Evolutionary conservation across 2,797 vertebrate species (phyloP), one percentile per base, ranked within the genome.

Genomic region (Poeciliopsis presidionis): DNA sequence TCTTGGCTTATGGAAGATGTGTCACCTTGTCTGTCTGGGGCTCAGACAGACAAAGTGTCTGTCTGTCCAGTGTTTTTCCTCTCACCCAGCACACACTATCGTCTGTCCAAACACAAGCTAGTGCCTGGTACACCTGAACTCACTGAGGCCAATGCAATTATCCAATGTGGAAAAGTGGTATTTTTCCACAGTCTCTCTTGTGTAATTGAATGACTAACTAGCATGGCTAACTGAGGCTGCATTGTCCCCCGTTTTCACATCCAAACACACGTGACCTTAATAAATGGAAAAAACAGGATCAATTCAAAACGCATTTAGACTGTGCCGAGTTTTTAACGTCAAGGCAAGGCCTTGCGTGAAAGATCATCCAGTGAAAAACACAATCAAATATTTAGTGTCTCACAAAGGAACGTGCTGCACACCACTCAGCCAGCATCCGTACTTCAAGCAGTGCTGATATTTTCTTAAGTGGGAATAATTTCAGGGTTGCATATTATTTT

Each of bases 11-110:
- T 73, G 16, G 77, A 83, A 81, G 33, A 82, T 73, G 78, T 16
- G 18, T 87, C 76, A 79, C 25, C 43, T 46, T 2, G 47, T 76
- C 57, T 0, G 51, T 78, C 87, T 88, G 79, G 77, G 78, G 84
- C 76, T 81, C 57, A 20, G 71, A 74, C 45, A 61, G 79, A 91
- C 76, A 80, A 61, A 6, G 7, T 41, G 39, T 41, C 39, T 7
- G 39, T 86, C 83, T 81, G 77, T 82, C 86, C 84, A 43, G 59
- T 88, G 81, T 81, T 91, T 88, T 90, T 88, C 90, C 87, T 74
- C 74, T 86, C 74, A 33, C 73, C 55, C 75, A n/a, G 67, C 71
- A 84, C 77, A 76, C 75, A 43, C 41, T 12, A 47, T 39, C 25
- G 47, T 76, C 77, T 75, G 73, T 88, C 81, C 71, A 63, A 78